A percentile compares a stretch with the other conserved stretches of the same genome.
phyloP scores from a whole-genome alignment of 2,797 vertebrate genomes.

The Psittacula echo region DNA sequence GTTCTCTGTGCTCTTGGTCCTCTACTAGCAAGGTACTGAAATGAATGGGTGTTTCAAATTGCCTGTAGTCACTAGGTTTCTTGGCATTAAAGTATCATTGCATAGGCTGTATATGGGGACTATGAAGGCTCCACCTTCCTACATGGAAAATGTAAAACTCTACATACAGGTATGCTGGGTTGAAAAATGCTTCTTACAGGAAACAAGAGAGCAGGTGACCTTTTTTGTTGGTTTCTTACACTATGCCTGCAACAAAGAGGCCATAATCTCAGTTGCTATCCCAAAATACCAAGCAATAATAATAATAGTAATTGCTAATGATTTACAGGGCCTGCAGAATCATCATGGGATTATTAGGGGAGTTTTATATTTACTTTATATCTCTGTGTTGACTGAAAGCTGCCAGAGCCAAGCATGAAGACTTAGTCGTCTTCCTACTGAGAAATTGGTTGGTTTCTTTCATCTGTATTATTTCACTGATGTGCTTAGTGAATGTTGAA shows the following conservation, averaged over 20 bases:
- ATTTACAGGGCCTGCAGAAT: background rate
- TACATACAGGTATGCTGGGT: background rate
- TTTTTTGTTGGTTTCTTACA: background rate
- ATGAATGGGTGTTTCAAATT: background rate
- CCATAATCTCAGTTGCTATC: background rate
- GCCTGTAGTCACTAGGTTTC: background rate
- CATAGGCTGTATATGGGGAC: background rate
- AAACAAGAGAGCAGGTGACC: background rate
- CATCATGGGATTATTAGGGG: background rate
- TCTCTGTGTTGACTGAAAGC: background rate
- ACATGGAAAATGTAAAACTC: background rate
- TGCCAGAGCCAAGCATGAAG: background rate
- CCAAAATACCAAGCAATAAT: background rate
- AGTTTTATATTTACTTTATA: background rate
- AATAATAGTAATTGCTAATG: background rate
- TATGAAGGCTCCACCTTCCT: background rate
- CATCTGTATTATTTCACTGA: background rate
- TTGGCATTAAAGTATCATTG: background rate
- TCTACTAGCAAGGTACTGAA: background rate
- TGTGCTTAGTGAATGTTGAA: conserved; percentile 6
- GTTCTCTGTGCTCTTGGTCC: background rate
- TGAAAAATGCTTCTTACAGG: background rate
- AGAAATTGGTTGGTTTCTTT: background rate
- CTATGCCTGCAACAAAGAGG: background rate
- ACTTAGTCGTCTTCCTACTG: background rate